Conservation (phyloP, 2,888 invertebrate species). For the Amblyteles armatorius region DNA sequence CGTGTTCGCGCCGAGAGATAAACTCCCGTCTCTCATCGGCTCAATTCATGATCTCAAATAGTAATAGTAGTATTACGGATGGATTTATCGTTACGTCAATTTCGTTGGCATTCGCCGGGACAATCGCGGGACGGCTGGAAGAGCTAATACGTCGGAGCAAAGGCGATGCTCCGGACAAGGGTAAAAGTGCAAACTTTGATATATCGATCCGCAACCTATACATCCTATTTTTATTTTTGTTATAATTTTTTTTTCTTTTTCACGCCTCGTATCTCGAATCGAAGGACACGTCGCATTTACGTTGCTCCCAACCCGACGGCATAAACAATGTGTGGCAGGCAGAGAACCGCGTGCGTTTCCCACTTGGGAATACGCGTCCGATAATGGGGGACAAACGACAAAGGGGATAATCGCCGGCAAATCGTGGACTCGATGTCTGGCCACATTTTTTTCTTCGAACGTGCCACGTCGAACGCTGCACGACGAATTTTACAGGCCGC, state of each 20-base stretch:
- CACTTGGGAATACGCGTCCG: constrained; percentile 57
- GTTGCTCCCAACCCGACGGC: constrained; percentile 15
- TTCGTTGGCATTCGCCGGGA: constrained; percentile 53
- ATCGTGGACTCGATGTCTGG: constrained; percentile 31
- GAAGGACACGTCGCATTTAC: background rate
- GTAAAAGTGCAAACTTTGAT: background rate
- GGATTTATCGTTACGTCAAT: constrained; percentile 55
- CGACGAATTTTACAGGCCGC: background rate
- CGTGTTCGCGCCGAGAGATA: constrained; percentile 62
- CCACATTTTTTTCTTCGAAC: constrained; percentile 26
- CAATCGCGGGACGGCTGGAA: constrained; percentile 30
- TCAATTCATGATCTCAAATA: constrained; percentile 63
- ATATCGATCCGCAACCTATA: background rate
- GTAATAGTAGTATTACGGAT: constrained; percentile 46
- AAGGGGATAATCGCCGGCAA: constrained; percentile 45
- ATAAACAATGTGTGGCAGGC: constrained; percentile 53
- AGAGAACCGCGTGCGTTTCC: constrained; percentile 46
- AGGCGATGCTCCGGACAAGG: constrained; percentile 18
- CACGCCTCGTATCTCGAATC: constrained; percentile 11
- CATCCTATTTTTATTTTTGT: background rate
- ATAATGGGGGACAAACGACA: constrained; percentile 59
- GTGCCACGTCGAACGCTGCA: constrained; percentile 6
- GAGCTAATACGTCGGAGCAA: constrained; percentile 19
- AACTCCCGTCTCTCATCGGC: constrained; percentile 56
- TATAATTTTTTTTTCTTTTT: background rate